Evolutionary conservation across 2,113 vertebrate species (phyloP).

Genomic region (Labeo rohita): DNA sequence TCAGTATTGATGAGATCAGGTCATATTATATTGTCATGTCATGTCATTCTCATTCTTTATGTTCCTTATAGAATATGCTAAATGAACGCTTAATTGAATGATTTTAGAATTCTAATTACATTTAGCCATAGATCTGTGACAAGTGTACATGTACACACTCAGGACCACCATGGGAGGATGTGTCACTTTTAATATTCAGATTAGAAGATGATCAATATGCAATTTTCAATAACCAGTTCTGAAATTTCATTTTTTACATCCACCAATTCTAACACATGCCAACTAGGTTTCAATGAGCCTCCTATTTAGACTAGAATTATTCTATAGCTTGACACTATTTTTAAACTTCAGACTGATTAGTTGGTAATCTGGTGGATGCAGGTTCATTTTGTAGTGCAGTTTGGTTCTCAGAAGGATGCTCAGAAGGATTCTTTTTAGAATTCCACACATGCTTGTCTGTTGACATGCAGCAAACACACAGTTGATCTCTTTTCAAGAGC

Average conservation of each 20-base stretch:
- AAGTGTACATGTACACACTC: not conserved
- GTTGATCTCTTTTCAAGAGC: not conserved
- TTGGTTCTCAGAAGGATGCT: not conserved
- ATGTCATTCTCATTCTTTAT: not conserved
- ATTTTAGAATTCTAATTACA: not conserved
- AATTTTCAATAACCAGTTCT: not conserved
- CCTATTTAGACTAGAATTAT: not conserved
- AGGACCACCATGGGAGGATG: not conserved
- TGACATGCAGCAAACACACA: not conserved
- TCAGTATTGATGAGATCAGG: not conserved
- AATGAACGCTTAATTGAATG: not conserved
- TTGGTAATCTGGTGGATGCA: not conserved
- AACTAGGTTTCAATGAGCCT: not conserved
- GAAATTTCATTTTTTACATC: not conserved
- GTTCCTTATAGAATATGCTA: not conserved
- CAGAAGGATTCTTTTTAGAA: not conserved
- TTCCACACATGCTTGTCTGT: too few relatives aligned
- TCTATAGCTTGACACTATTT: not conserved
- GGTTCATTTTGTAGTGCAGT: not conserved
- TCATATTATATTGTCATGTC: not conserved
- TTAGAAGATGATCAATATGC: not conserved
- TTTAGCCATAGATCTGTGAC: not conserved
- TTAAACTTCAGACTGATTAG: not conserved
- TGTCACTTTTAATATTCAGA: not conserved
- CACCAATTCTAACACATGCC: not conserved